phyloP scores from a whole-genome alignment of 2,888 invertebrate species.

The Zonitis immaculata region DNA sequence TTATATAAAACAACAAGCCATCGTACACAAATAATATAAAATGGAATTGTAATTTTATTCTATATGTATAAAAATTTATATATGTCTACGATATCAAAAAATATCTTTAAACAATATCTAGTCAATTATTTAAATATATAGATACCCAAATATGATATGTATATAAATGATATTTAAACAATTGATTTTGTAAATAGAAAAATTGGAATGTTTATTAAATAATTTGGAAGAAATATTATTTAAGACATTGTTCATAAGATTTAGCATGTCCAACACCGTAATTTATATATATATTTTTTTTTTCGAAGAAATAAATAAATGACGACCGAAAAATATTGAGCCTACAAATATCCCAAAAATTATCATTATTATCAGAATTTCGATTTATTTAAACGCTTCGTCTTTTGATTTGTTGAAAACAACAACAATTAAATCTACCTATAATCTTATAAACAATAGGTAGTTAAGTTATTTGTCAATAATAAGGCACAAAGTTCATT shows the following conservation, averaged over 20 bases:
- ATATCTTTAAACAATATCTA: constrained; percentile 8
- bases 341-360: constrained; percentile 11
- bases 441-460: constrained; percentile 6
- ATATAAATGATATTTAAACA: constrained; percentile 18
- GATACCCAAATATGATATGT: constrained; percentile 11
- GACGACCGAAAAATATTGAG: too few species aligned
- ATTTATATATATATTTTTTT: background rate
- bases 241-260: constrained; percentile 14
- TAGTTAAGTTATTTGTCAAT: constrained; percentile 14
- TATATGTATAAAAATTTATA: background rate
- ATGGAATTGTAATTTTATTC: constrained; percentile 12
- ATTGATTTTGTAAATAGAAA: constrained; percentile 19
- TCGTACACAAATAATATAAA: constrained; percentile 30
- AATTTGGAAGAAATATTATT: constrained; percentile 12
- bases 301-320: background rate
- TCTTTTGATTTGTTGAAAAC: background rate
- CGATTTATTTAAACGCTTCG: background rate
- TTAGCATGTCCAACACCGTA: constrained; percentile 14
- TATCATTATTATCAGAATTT: background rate
- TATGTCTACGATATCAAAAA: constrained; percentile 6
- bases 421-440: constrained; percentile 1
- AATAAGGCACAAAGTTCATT: constrained; percentile 10
- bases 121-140: background rate
- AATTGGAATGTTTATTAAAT: constrained; percentile 31
- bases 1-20: constrained; percentile 43